Base-by-base conservation (phyloP, 30 jellyfish, hydroid and myxozoan species). In the Cassiopea andromeda region DNA sequence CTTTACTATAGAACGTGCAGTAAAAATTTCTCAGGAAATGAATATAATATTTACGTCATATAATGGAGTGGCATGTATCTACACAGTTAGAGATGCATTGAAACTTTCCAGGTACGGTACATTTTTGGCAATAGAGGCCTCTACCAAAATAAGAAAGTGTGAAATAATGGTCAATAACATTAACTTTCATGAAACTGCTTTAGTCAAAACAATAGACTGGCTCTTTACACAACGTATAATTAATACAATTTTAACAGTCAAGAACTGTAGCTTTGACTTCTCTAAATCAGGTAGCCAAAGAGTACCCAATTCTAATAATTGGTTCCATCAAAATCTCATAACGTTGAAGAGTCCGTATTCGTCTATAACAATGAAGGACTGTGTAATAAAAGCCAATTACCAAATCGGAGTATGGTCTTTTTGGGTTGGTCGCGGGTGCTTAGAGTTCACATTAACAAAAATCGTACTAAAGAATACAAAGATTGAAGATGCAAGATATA, bases 41-140 rank as follows among this genome's bases (percentile, higher is more conserved):
- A 78, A 48, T 38, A 78, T 78, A 46, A 78, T 76, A 27, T 46
- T 78, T 1, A 46, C 77, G 17, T 78, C 87, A 46, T 78, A 78
- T 16, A 60, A 58, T 10, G 87, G 87, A 44, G 44, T 59, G 44
- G 87, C 76, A 17, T n/a, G 54, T n/a, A 60, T 78, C 2, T 16
- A 59, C 4, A 16, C 58, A 9, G 60, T 3, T 3, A 10, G 7
- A 54, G 12, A 54, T 10, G 7, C 54, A 46, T 7, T 2, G 49
- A 7, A 0, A 13, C 49, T 46, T 59, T 3, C 7, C 12, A 6
- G 10, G 64, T 54, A 54, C 64, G 64, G 64, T 54, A 54, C 64
- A 54, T 54, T 54, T 54, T 6, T 54, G 64, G 64, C 12, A 3
- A 54, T 54, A 3, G 12, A 6, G 7, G 7, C 64, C 12, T 54